Conservation (phyloP, 2,888 invertebrate genomes). For the Dasysyrphus albostriatus region DNA sequence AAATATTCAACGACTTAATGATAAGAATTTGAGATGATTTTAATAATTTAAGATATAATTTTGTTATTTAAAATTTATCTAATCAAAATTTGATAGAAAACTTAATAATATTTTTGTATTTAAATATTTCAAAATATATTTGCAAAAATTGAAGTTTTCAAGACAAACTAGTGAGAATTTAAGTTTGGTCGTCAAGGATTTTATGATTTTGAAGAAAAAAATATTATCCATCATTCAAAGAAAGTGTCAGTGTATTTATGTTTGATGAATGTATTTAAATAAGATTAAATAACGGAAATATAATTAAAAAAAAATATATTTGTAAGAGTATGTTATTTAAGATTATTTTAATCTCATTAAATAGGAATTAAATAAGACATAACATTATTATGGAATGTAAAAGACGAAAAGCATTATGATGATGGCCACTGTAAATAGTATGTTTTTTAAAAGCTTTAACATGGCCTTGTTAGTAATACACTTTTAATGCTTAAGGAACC, state of each 20-base stretch:
- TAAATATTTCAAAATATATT: background rate
- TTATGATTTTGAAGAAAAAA: background rate
- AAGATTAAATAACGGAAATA: background rate
- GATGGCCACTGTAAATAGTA: background rate
- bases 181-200: background rate
- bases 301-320: background rate
- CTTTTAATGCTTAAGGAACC: too few relatives aligned
- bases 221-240: too few relatives aligned
- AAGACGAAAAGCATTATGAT: background rate
- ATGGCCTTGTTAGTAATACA: too few relatives aligned
- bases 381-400: background rate
- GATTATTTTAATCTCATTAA: conserved; percentile 2
- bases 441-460: too few relatives aligned
- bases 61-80: background rate
- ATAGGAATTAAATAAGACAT: background rate
- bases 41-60: background rate
- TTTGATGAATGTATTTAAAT: background rate
- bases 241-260: background rate
- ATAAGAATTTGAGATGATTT: conserved; percentile 14
- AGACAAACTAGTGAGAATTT: background rate
- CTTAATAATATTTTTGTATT: background rate
- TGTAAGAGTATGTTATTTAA: background rate
- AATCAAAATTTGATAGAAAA: background rate
- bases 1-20: conserved; percentile 22
- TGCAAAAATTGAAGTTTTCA: background rate